Conservation (phyloP, 2,888 invertebrate genomes). For the Meloe dianella region DNA sequence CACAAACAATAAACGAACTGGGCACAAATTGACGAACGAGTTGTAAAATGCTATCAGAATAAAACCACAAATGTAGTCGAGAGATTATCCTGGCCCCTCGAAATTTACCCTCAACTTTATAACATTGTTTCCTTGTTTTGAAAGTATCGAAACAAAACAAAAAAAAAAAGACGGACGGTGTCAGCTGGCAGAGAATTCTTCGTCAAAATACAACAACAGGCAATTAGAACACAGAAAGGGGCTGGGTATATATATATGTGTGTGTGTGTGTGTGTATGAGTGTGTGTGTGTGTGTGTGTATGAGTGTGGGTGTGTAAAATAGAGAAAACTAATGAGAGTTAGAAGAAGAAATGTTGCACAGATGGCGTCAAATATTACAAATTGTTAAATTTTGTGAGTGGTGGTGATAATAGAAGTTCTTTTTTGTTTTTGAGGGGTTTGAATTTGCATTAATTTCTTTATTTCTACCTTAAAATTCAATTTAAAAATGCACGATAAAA, state of each 20-base stretch:
- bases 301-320: background rate
- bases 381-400: background rate
- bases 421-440: background rate
- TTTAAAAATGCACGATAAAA: too few species aligned
- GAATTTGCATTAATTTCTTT: background rate
- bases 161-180: background rate
- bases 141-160: background rate
- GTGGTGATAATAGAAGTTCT: constrained; percentile 1
- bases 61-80: background rate
- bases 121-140: background rate
- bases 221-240: background rate
- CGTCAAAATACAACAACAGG: background rate
- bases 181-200: background rate
- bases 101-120: background rate
- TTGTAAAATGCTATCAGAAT: constrained; percentile 22
- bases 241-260: too few species aligned
- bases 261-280: too few species aligned
- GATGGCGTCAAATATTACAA: background rate
- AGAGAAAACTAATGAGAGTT: background rate
- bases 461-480: background rate
- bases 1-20: constrained; percentile 37
- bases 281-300: too few species aligned
- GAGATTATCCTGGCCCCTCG: background rate
- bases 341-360: background rate
- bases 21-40: constrained; percentile 35